These are phyloP conservation scores for Augochlora pura DNA, from an alignment of 1,140 invertebrate species.

Conservation along the genomic window DNA sequence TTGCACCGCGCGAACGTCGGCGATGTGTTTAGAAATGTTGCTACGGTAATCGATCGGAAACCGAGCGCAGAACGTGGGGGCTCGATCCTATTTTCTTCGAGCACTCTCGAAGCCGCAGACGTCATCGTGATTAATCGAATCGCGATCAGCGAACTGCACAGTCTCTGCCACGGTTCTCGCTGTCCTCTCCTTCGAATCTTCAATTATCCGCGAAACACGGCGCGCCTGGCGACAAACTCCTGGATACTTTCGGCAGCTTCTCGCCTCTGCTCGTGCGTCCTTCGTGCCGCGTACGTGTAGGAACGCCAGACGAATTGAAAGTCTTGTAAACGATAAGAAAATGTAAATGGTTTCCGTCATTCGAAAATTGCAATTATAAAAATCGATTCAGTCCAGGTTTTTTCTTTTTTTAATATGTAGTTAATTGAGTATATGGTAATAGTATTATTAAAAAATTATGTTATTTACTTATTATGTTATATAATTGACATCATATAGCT, in stretches of 20 bases:
- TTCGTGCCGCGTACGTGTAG: not conserved
- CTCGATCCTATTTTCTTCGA: constrained; percentile 12
- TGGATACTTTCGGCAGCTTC: not conserved
- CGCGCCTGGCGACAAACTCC: not conserved
- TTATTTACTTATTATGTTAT: too few relatives aligned
- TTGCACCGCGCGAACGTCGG: not conserved
- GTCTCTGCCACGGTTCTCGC: not conserved
- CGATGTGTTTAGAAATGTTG: not conserved
- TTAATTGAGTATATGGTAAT: too few relatives aligned
- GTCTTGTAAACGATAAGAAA: too few relatives aligned
- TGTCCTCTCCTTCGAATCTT: not conserved
- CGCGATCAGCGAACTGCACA: not conserved
- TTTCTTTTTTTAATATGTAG: too few relatives aligned
- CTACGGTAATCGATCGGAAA: not conserved
- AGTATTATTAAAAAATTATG: too few relatives aligned
- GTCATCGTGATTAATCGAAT: constrained; percentile 23
- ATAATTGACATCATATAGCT: too few relatives aligned
- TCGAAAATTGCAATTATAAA: too few relatives aligned
- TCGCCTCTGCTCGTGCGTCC: not conserved
- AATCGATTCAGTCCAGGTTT: too few relatives aligned
- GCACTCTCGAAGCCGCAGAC: constrained; percentile 4
- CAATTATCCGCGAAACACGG: not conserved
- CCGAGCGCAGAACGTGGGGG: not conserved
- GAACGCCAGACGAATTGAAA: too few relatives aligned
- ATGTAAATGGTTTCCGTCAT: too few relatives aligned